Evolutionary conservation across 2,888 invertebrate species (phyloP).

Genomic region (Stomorhina lunata): DNA sequence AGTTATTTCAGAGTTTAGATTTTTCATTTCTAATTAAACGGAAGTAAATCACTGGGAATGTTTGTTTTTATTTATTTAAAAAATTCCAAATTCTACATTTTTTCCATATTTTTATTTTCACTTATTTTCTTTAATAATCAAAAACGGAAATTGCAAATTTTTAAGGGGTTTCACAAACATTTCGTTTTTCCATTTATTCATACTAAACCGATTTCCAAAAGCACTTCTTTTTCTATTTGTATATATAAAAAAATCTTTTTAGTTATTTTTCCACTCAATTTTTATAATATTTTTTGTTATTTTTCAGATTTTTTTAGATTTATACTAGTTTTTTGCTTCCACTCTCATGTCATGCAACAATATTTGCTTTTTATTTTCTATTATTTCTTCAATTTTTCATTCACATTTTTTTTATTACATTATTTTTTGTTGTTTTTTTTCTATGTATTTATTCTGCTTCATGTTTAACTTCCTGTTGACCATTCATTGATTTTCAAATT

Average conservation of each 20-base stretch:
- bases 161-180: constrained; percentile 59
- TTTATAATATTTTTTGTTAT: not conserved
- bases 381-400: constrained; percentile 44
- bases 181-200: constrained; percentile 43
- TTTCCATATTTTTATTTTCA: not conserved
- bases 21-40: constrained; percentile 53
- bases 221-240: constrained; percentile 17
- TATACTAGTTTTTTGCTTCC: constrained; percentile 18
- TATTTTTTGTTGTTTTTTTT: not conserved
- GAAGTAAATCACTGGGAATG: constrained; percentile 57
- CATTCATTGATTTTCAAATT: too few species aligned
- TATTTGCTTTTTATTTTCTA: too few species aligned
- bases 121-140: constrained; percentile 24
- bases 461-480: constrained; percentile 61
- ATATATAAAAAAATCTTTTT: not conserved
- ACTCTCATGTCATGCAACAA: constrained; percentile 54
- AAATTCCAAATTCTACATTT: constrained; percentile 13
- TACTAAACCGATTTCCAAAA: not conserved
- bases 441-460: constrained; percentile 31
- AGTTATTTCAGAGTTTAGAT: not conserved
- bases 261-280: not conserved
- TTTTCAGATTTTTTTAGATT: not conserved
- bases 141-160: constrained; percentile 72
- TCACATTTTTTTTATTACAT: constrained; percentile 3
- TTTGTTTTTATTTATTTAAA: not conserved